phyloP scores from a whole-genome alignment of 2,797 vertebrate species.

The Sandelia bainsii region DNA sequence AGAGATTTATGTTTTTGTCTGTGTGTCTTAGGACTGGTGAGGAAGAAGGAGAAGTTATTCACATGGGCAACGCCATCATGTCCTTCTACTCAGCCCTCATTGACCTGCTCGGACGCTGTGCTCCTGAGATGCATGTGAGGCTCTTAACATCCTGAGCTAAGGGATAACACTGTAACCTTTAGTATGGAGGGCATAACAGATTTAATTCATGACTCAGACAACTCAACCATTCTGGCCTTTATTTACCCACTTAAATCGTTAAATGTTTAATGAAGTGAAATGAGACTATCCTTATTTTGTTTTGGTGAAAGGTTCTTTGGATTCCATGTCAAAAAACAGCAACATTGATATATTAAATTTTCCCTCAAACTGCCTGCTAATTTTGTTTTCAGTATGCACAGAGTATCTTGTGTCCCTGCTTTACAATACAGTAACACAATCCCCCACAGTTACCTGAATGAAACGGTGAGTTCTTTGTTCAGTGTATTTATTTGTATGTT shows the following conservation, averaged over 20 bases:
- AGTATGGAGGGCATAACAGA: background rate
- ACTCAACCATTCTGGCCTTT: too few species aligned
- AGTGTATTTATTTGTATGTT: conserved; percentile 19
- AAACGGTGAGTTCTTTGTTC: background rate
- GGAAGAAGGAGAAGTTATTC: conserved; percentile 92
- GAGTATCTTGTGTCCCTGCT: background rate
- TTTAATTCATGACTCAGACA: background rate
- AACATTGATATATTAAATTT: background rate
- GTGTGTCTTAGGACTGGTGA: conserved; percentile 82
- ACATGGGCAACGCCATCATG: conserved; percentile 99
- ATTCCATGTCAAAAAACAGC: background rate
- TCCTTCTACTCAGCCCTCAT: conserved; percentile 99
- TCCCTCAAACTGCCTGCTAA: too few species aligned
- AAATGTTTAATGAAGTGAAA: too few species aligned
- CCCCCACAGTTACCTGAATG: background rate
- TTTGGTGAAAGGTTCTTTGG: too few species aligned
- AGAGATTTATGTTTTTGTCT: background rate
- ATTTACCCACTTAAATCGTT: background rate
- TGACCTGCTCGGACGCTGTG: conserved; percentile 97
- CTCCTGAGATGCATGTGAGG: conserved; percentile 98
- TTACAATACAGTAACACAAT: background rate
- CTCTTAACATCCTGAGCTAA: background rate
- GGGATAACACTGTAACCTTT: background rate
- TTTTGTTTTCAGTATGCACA: background rate
- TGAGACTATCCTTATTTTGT: too few species aligned